Percentiles rank a stretch among this genome's conserved stretches.
Evolutionary conservation across 1,140 invertebrate genomes (phyloP).

Genomic region (Diachasmimorpha longicaudata): DNA sequence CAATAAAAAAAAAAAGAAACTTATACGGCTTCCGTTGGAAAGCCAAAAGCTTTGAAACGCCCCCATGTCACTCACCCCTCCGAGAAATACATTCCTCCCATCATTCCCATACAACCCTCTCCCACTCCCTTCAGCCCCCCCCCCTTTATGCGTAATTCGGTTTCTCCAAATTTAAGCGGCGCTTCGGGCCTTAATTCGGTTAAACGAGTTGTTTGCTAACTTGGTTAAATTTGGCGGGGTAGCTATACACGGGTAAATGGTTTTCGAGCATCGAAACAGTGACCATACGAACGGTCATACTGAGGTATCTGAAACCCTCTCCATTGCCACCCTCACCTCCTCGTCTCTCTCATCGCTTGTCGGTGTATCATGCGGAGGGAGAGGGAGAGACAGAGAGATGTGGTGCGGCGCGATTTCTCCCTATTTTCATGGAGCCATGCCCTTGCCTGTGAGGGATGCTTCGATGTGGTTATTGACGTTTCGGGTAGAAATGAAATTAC

Average conservation of each 20-base stretch:
- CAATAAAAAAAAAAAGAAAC: too few relatives aligned
- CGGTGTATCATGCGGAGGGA: too few relatives aligned
- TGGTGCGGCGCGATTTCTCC: not conserved
- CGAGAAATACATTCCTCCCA: not conserved
- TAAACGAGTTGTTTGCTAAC: constrained; percentile 64
- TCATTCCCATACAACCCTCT: not conserved
- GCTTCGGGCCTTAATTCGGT: constrained; percentile 57
- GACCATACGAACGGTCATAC: constrained; percentile 34
- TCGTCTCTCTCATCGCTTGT: not conserved
- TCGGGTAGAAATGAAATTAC: constrained; percentile 61
- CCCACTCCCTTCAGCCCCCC: not conserved
- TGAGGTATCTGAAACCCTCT: constrained; percentile 1
- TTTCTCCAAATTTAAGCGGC: constrained; percentile 60
- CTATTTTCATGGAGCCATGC: constrained; percentile 26
- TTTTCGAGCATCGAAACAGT: constrained; percentile 14
- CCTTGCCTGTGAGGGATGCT: constrained; percentile 52
- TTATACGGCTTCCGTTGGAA: too few relatives aligned
- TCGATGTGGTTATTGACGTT: constrained; percentile 64
- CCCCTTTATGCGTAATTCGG: constrained; percentile 50
- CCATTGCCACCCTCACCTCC: not conserved
- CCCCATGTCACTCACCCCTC: too few relatives aligned
- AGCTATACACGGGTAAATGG: constrained; percentile 32
- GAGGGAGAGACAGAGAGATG: not conserved
- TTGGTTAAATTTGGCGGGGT: constrained; percentile 55
- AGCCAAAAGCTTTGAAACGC: too few relatives aligned